Conservation (phyloP, 1,140 invertebrate species). For the Chionoecetes opilio region DNA sequence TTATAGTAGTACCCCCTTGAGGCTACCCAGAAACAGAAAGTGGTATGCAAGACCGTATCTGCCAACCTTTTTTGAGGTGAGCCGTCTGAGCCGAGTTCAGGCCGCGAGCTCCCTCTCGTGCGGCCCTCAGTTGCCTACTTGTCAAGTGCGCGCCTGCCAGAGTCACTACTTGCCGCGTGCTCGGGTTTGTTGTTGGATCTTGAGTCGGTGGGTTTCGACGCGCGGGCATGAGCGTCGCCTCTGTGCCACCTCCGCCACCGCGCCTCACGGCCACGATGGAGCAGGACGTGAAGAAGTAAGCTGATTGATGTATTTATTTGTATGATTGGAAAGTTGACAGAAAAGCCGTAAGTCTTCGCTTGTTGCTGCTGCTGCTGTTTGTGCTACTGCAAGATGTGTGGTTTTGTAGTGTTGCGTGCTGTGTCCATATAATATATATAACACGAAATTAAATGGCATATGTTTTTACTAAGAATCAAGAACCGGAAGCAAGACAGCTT, state of each 20-base stretch:
- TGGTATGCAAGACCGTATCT: neutral
- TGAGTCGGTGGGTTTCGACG: neutral
- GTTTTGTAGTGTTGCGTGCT: neutral
- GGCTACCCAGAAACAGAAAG: neutral
- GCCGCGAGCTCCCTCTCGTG: neutral
- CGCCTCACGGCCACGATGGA: neutral
- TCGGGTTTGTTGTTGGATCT: neutral
- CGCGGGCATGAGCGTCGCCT: neutral
- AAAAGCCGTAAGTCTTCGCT: neutral
- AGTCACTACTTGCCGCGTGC: neutral
- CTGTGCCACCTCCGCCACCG: neutral
- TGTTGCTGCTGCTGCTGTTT: neutral
- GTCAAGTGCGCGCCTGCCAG: neutral
- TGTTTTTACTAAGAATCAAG: too few relatives aligned
- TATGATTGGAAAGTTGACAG: neutral
- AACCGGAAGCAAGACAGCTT: too few relatives aligned
- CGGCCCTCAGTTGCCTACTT: conserved; percentile 15
- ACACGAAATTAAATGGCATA: too few relatives aligned
- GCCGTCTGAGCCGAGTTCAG: neutral
- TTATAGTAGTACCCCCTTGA: neutral
- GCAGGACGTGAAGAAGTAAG: neutral
- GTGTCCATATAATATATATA: neutral
- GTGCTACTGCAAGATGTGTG: neutral
- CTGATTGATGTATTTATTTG: neutral
- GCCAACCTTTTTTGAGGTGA: conserved; percentile 6